Percentiles rank a stretch among this genome's conserved stretches.
phyloP scores from a whole-genome alignment of 2,113 vertebrate species.

The Bubo blakistoni region DNA sequence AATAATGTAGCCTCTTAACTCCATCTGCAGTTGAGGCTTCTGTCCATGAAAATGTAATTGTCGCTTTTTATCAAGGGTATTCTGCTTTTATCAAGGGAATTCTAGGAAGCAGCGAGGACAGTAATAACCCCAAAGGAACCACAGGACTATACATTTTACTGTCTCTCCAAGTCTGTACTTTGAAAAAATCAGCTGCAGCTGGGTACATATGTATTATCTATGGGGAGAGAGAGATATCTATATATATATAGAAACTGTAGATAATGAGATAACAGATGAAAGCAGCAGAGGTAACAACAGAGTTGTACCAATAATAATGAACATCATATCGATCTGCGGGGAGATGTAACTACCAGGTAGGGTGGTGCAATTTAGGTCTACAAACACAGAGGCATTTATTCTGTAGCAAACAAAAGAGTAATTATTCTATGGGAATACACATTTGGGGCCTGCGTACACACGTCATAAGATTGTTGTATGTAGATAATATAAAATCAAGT shows the following conservation, averaged over 20 bases:
- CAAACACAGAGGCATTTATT: background rate
- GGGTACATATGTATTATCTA: rapidly evolving
- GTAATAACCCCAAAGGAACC: background rate
- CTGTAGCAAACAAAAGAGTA: background rate
- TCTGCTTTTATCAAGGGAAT: background rate
- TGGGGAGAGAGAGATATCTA: background rate
- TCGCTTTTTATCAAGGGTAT: background rate
- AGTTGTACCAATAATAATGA: background rate
- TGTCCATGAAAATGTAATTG: background rate
- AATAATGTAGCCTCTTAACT: background rate
- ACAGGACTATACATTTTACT: background rate
- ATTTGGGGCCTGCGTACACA: background rate
- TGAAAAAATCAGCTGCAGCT: background rate
- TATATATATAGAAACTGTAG: background rate
- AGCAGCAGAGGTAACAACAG: background rate
- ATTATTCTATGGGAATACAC: background rate
- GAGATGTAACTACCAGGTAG: background rate
- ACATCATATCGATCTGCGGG: background rate
- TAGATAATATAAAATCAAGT: background rate
- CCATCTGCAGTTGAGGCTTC: background rate
- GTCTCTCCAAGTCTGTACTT: background rate
- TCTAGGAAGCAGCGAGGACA: background rate
- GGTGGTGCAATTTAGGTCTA: background rate
- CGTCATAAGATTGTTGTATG: background rate
- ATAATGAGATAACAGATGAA: background rate